These are phyloP conservation scores for Chaenocephalus aceratus DNA, from an alignment of 2,113 vertebrate genomes.

Conservation along the genomic window DNA sequence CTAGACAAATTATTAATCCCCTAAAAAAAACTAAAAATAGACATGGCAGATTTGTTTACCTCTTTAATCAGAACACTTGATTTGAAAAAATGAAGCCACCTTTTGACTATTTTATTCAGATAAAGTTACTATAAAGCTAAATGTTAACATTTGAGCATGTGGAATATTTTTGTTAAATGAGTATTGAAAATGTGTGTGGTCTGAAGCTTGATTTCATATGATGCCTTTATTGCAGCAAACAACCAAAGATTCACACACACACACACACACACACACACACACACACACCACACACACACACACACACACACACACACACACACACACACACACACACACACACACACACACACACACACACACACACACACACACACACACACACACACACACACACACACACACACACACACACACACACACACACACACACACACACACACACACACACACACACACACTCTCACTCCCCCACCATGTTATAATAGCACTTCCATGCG, in stretches of 20 bases:
- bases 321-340: constrained; percentile 72
- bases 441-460: constrained; percentile 49
- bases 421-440: constrained; percentile 28
- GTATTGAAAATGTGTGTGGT: not conserved
- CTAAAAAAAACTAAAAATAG: not conserved
- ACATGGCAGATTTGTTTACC: too few relatives aligned
- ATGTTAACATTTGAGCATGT: not conserved
- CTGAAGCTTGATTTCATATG: constrained; percentile 6
- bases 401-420: constrained; percentile 27
- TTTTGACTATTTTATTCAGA: not conserved
- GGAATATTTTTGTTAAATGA: not conserved
- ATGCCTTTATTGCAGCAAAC: constrained; percentile 7
- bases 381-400: constrained; percentile 41
- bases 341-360: constrained; percentile 44
- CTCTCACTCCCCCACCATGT: constrained; percentile 75
- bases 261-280: constrained; percentile 37
- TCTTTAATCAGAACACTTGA: too few relatives aligned
- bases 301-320: constrained; percentile 49
- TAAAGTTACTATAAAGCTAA: not conserved
- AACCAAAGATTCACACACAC: constrained; percentile 38
- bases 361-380: constrained; percentile 73
- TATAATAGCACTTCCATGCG: constrained; percentile 81
- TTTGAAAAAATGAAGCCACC: not conserved
- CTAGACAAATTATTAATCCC: not conserved
- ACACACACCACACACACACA: constrained; percentile 52